Conservation (phyloP, 2,888 invertebrate genomes). For the Calliopum simillimum region DNA sequence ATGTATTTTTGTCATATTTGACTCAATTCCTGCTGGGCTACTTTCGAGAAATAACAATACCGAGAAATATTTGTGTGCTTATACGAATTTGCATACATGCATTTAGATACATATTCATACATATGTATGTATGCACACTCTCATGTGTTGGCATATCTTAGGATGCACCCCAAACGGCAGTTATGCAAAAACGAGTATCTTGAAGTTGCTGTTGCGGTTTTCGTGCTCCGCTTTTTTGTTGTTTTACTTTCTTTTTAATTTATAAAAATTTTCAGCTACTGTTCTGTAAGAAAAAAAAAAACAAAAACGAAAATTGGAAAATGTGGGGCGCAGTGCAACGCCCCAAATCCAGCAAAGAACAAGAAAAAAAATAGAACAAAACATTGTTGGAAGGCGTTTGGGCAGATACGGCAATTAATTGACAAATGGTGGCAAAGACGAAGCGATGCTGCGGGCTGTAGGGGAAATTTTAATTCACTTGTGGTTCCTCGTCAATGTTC, state of each 20-base stretch:
- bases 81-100: neutral
- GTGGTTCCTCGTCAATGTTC: conserved; percentile 1
- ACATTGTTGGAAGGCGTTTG: neutral
- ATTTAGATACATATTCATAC: conserved; percentile 24
- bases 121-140: neutral
- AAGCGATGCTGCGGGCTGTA: neutral
- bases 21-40: no score
- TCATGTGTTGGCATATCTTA: neutral
- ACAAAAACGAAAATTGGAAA: neutral
- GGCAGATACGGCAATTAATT: conserved; percentile 6
- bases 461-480: neutral
- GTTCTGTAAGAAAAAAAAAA: conserved; percentile 6
- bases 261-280: conserved; percentile 23
- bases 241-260: conserved; percentile 19
- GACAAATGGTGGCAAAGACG: conserved; percentile 2
- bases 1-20: no score
- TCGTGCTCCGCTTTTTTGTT: neutral
- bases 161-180: neutral
- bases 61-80: no score
- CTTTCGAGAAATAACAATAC: no score
- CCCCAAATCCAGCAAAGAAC: neutral
- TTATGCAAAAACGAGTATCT: conserved; percentile 9
- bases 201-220: conserved; percentile 21
- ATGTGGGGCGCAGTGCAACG: conserved; percentile 4
- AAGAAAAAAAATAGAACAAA: neutral